Evolutionary conservation across 2,113 vertebrate genomes (phyloP).

Genomic region (Melierax canorus): DNA sequence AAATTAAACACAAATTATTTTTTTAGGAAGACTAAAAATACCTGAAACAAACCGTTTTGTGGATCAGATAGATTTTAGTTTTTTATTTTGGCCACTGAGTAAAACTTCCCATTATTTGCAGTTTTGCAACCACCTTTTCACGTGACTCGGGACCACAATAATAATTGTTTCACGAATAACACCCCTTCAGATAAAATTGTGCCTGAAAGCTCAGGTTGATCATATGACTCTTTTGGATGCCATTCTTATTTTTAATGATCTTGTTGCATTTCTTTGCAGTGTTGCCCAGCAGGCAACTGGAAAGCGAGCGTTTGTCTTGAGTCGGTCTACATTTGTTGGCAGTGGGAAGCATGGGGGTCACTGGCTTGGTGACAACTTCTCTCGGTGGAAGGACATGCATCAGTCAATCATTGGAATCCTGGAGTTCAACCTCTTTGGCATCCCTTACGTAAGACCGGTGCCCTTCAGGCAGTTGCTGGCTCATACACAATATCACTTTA

Average conservation of each 20-base stretch:
- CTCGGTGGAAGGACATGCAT: slow-evolving; percentile 84
- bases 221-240: not conserved
- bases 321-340: slow-evolving; percentile 82
- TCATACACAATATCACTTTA: not conserved
- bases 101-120: not conserved
- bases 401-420: slow-evolving; percentile 83
- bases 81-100: not conserved
- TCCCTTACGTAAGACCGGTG: slow-evolving; percentile 79
- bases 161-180: not conserved
- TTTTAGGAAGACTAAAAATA: not conserved
- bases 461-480: not conserved
- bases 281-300: slow-evolving; percentile 43
- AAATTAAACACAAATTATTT: not conserved
- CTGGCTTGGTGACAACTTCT: slow-evolving; percentile 87
- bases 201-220: not conserved
- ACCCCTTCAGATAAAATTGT: not conserved
- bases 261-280: not conserved
- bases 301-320: slow-evolving; percentile 48
- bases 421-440: slow-evolving; percentile 86
- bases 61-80: not conserved
- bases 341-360: slow-evolving; percentile 84
- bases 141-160: not conserved
- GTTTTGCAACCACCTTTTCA: not conserved
- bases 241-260: not conserved
- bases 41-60: not conserved